A percentile compares a stretch with the other conserved stretches of the same genome.
phyloP scores from a whole-genome alignment of 2,888 invertebrate genomes.

The Marasmarcha lunaedactyla region DNA sequence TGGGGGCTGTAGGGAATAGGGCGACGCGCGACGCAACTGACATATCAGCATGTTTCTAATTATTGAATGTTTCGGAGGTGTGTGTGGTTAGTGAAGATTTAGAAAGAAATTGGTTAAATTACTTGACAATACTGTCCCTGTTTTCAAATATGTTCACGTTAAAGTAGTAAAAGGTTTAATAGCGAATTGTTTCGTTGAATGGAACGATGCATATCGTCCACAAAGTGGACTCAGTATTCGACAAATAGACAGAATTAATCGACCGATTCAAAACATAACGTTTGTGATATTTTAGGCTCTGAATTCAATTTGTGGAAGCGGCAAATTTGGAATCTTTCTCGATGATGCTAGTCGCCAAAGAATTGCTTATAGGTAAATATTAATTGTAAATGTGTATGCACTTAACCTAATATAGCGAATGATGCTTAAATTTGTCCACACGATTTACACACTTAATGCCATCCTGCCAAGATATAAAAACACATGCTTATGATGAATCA shows the following conservation, averaged over 20 bases:
- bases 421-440: slow-evolving; percentile 65
- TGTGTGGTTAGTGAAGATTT: slow-evolving; percentile 38
- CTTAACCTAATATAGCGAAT: slow-evolving; percentile 54
- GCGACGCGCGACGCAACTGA: slow-evolving; percentile 60
- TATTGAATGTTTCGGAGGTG: slow-evolving; percentile 31
- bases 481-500: slow-evolving; percentile 67
- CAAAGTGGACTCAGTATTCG: slow-evolving; percentile 46
- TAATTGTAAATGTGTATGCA: slow-evolving; percentile 59
- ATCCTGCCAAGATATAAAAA: slow-evolving; percentile 62
- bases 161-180: slow-evolving; percentile 57
- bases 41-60: slow-evolving; percentile 65
- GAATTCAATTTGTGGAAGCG: slow-evolving; percentile 14
- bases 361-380: slow-evolving; percentile 55
- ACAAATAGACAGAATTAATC: slow-evolving; percentile 38
- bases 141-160: slow-evolving; percentile 53
- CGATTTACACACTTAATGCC: slow-evolving; percentile 60
- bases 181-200: slow-evolving; percentile 49
- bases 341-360: slow-evolving; percentile 61
- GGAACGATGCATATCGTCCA: slow-evolving; percentile 59
- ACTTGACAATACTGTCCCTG: slow-evolving; percentile 54
- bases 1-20: too few species aligned
- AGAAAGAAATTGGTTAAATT: not conserved
- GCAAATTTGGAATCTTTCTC: slow-evolving; percentile 67
- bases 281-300: slow-evolving; percentile 12
- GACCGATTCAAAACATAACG: slow-evolving; percentile 24